Evolutionary conservation across 2,888 invertebrate species (phyloP).

Genomic region (Diaperis boleti): DNA sequence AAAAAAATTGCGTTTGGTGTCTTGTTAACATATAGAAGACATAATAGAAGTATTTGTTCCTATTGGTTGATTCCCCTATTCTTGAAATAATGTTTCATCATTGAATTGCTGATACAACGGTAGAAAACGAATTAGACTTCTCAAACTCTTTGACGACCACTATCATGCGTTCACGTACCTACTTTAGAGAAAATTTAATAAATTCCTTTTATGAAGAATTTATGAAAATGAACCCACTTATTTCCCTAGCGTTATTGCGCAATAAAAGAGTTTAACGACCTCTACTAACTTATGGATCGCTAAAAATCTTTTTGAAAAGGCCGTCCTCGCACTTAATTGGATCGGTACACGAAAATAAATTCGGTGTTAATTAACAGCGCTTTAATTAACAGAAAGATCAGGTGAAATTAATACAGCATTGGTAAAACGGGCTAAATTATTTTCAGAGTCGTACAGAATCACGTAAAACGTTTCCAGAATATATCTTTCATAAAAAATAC

Average conservation of each 20-base stretch:
- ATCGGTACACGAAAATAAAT: conserved; percentile 1
- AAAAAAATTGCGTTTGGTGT: too few relatives aligned
- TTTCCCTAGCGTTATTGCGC: conserved; percentile 1
- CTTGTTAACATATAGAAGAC: too few relatives aligned
- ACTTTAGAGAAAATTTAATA: conserved; percentile 4
- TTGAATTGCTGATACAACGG: neutral
- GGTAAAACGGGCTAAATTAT: neutral
- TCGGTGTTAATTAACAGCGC: conserved; percentile 6
- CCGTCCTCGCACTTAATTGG: conserved; percentile 3
- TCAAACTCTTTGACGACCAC: neutral
- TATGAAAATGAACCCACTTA: conserved; percentile 21
- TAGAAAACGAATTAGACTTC: neutral
- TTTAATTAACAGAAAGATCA: conserved; percentile 15
- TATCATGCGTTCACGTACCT: neutral
- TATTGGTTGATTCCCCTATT: too few relatives aligned
- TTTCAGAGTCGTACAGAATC: conserved; percentile 39
- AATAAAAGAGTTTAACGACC: conserved; percentile 20
- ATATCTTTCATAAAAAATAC: conserved; percentile 54
- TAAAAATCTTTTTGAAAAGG: conserved; percentile 1
- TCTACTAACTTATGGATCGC: conserved; percentile 1
- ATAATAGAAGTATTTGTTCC: too few relatives aligned
- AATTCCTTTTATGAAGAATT: conserved; percentile 20
- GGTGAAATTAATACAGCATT: conserved; percentile 1
- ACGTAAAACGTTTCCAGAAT: conserved; percentile 48
- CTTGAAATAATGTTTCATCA: too few relatives aligned